Evolutionary conservation across 2,888 invertebrate species (phyloP).

Genomic region (Sarcophaga subvicina): DNA sequence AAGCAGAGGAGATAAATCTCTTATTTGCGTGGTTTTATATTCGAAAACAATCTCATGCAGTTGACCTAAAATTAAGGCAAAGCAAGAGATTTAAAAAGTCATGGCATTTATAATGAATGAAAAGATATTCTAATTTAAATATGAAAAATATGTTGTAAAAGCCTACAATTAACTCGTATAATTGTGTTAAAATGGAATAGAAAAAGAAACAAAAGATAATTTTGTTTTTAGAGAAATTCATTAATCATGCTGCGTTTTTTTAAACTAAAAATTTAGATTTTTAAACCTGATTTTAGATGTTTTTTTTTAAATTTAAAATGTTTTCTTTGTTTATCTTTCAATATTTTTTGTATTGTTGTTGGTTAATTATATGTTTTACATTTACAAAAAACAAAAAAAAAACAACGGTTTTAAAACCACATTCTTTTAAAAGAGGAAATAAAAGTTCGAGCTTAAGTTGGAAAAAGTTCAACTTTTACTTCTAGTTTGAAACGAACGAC

Average conservation of each 20-base stretch:
- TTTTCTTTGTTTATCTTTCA: not conserved
- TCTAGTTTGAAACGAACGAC: too few relatives aligned
- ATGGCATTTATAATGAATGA: not conserved
- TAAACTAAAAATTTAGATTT: not conserved
- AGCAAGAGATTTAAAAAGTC: not conserved
- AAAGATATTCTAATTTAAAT: too few relatives aligned
- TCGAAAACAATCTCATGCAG: not conserved
- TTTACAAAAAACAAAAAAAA: too few relatives aligned
- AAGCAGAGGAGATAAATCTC: too few relatives aligned
- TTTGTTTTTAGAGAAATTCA: not conserved
- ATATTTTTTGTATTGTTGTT: too few relatives aligned
- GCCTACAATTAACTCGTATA: not conserved
- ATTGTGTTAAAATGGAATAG: not conserved
- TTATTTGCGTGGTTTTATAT: too few relatives aligned
- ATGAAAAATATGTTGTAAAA: not conserved
- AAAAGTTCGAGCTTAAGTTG: too few relatives aligned
- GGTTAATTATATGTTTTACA: too few relatives aligned
- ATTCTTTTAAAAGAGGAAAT: too few relatives aligned
- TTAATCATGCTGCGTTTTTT: constrained; percentile 5
- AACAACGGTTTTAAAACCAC: too few relatives aligned
- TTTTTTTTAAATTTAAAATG: not conserved
- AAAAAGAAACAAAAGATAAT: too few relatives aligned
- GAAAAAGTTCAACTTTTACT: too few relatives aligned
- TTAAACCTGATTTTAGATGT: not conserved
- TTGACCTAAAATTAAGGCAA: not conserved